Evolutionary conservation across 2,888 invertebrate species (phyloP), one percentile per base, ranked within the genome.

Genomic region (Amblyjoppa fuscipennis): DNA sequence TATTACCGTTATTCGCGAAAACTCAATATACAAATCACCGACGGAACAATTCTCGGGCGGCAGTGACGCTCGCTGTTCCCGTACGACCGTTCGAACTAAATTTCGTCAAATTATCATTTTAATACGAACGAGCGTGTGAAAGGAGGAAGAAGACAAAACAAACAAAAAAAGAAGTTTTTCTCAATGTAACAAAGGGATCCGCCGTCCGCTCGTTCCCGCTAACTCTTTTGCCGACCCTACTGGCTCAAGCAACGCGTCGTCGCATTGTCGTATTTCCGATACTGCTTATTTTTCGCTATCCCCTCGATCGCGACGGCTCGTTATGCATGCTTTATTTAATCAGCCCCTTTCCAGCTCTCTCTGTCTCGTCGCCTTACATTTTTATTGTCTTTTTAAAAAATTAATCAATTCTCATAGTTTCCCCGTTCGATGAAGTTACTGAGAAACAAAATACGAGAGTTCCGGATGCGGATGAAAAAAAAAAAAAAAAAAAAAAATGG

Each of bases 191-290:
- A 83, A 71, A 68, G 83, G 25, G 28, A 64, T 59, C 64, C 38
- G n/a, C 68, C 68, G 81, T 79, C 74, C 70, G 75, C 74, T 53
- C 75, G 77, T 75, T 59, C 70, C 79, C 31, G 31, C 56, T 34
- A 28, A 13, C 70, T 61, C 81, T 76, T 70, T 64, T 70, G 4
- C 70, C 81, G 76, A 61, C 59, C 59, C 28, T 59, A 81, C 69
- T 20, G 51, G 7, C 61, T 51, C 78, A 25, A 20, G 45, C 68
- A 66, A 74, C 73, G 28, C 73, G 41, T 45, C 34, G n/a, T 69
- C 45, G 41, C 74, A 56, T 66, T 53, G 66, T 61, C 71, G 68
- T 25, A 34, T 16, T 28, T 28, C 13, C 31, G 61, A 31, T 13
- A n/a, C 13, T 16, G 61, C 31, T 61, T 61, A 28, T 28, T 56